Evolutionary conservation across 2,888 invertebrate species (phyloP).

Genomic region (Masnerella sp.): DNA sequence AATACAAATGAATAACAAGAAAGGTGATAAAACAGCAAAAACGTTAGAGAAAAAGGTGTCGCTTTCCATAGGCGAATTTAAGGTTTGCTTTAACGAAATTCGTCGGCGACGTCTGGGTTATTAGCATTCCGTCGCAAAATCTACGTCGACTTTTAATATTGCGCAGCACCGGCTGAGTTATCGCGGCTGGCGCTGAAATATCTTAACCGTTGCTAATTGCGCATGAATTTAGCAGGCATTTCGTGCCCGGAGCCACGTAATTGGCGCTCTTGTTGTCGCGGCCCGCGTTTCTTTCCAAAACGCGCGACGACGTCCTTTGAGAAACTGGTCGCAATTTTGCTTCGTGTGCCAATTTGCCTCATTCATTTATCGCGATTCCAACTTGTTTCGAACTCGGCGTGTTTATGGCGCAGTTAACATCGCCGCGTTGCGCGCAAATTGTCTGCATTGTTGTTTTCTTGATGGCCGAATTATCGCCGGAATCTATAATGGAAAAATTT

Average conservation of each 20-base stretch:
- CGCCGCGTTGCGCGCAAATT: constrained; percentile 7
- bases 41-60: constrained; percentile 22
- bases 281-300: constrained; percentile 24
- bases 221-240: constrained; percentile 50
- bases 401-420: constrained; percentile 26
- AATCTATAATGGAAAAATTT: too few relatives aligned
- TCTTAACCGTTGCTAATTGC: constrained; percentile 45
- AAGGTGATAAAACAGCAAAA: too few relatives aligned
- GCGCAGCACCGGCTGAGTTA: constrained; percentile 39
- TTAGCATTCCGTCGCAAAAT: constrained; percentile 42
- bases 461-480: constrained; percentile 20
- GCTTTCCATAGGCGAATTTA: constrained; percentile 14
- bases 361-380: constrained; percentile 49
- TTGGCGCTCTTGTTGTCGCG: constrained; percentile 38
- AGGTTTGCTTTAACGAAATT: too few relatives aligned
- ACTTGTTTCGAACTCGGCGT: constrained; percentile 33
- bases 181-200: constrained; percentile 37
- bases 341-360: constrained; percentile 28
- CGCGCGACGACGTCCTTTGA: constrained; percentile 12
- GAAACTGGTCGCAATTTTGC: constrained; percentile 33
- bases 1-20: too few relatives aligned
- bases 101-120: constrained; percentile 40
- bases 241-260: constrained; percentile 29
- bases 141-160: constrained; percentile 49
- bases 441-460: constrained; percentile 17